Evolutionary conservation across 2,797 vertebrate species (phyloP).

Genomic region (Atherinosoma microstoma): DNA sequence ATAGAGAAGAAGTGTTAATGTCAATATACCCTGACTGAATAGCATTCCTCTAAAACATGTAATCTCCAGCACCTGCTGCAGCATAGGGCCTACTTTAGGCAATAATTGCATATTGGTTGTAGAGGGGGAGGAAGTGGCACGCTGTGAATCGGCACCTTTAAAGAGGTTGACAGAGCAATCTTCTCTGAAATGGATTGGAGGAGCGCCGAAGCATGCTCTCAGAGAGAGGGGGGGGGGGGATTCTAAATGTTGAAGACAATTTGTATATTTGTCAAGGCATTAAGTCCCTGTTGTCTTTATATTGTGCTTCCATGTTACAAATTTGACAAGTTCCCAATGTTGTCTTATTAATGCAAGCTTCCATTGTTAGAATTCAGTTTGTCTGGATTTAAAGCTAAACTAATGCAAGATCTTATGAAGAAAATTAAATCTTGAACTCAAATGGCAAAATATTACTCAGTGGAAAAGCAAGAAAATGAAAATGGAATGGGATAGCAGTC

Average conservation of each 20-base stretch:
- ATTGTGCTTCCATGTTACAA: constrained; percentile 29
- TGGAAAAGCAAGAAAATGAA: neutral
- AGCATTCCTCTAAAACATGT: constrained; percentile 55
- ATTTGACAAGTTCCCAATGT: constrained; percentile 7
- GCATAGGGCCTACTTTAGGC: constrained; percentile 51
- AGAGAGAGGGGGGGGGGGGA: constrained; percentile 5
- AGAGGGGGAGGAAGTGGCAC: constrained; percentile 59
- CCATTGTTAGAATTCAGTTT: constrained; percentile 20
- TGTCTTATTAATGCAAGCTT: constrained; percentile 6
- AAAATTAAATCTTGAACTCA: neutral
- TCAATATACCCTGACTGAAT: constrained; percentile 42
- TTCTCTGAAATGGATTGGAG: constrained; percentile 56
- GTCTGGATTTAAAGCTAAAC: constrained; percentile 20
- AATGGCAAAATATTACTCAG: neutral
- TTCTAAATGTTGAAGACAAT: constrained; percentile 36
- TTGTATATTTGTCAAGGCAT: constrained; percentile 39
- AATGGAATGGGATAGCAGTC: no score
- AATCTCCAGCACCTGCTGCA: constrained; percentile 53
- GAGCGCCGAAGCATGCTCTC: constrained; percentile 28
- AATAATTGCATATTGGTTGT: constrained; percentile 69
- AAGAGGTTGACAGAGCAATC: constrained; percentile 67
- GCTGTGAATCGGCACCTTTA: constrained; percentile 64
- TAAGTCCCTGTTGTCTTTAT: constrained; percentile 27
- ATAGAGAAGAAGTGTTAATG: constrained; percentile 29
- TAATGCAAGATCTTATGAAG: neutral